Evolutionary conservation across 2,888 invertebrate species (phyloP).

Genomic region (Lomographa bimaculata): DNA sequence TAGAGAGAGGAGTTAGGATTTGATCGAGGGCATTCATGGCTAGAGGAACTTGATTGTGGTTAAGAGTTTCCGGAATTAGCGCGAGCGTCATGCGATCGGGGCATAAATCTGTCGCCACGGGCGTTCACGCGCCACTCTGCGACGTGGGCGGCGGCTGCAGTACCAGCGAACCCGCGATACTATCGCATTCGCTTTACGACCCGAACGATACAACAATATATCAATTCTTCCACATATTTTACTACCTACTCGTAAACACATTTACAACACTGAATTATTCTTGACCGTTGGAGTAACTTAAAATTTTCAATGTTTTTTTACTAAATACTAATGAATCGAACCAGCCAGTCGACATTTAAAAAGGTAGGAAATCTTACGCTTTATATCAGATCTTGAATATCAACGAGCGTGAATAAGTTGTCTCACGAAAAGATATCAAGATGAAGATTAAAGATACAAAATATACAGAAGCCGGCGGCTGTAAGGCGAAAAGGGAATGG

Average conservation of each 20-base stretch:
- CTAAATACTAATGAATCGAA: no score
- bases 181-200: slow-evolving; percentile 44
- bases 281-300: no score
- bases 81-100: slow-evolving; percentile 61
- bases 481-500: slow-evolving; percentile 23
- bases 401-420: slow-evolving; percentile 36
- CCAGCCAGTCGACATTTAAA: no score
- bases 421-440: slow-evolving; percentile 31
- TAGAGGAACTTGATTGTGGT: slow-evolving; percentile 39
- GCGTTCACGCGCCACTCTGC: slow-evolving; percentile 37
- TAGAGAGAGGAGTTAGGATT: slow-evolving; percentile 1
- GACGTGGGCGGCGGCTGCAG: slow-evolving; percentile 46
- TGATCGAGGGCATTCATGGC: slow-evolving; percentile 28
- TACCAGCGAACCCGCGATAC: slow-evolving; percentile 37
- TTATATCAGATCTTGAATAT: slow-evolving; percentile 37
- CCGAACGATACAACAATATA: slow-evolving; percentile 15
- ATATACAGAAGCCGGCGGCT: slow-evolving; percentile 28
- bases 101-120: slow-evolving; percentile 67
- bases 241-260: slow-evolving; percentile 11
- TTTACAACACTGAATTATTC: not conserved
- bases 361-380: no score
- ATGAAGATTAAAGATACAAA: slow-evolving; percentile 29
- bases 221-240: slow-evolving; percentile 9
- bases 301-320: no score
- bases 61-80: slow-evolving; percentile 62